Evolutionary conservation across 1,140 invertebrate genomes (phyloP), one percentile per base, ranked within the genome.

Genomic region (Sycophaga agraensis): DNA sequence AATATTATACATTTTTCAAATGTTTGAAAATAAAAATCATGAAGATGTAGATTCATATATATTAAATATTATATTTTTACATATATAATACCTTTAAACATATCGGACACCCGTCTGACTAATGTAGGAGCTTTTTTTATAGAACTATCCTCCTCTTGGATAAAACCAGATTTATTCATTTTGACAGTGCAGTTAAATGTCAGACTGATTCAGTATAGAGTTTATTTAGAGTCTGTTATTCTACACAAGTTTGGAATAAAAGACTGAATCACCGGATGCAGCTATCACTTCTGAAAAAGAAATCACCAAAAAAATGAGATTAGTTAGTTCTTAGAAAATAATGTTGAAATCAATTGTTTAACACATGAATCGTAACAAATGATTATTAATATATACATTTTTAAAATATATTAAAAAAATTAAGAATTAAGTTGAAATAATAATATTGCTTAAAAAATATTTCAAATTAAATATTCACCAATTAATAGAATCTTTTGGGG

Each of bases 71-170:
- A n/a, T n/a, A n/a, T n/a, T 39, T 55, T 4, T 11, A 51, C 9
- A 62, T 35, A 57, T 46, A 64, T 59, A 11, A 11, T 68, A 79
- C 78, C 77, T 68, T 74, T 79, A 24, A 80, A 70, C 70, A 78
- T 72, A 28, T 76, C 69, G 24, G 76, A 78, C 5, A 79, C 70
- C 40, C 75, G 70, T 64, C 76, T 69, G 1, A 70, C 74, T 14
- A 79, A 66, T 17, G 76, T 79, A 35, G 66, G 66, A 26, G 72
- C 73, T 26, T 71, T 67, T 42, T 71, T 66, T 2, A 73, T 24
- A 17, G 59, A 46, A 26, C 57, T 59, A 22, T 73, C 66, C 8
- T 68, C 59, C 14, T 65, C 57, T 34, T 76, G 56, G 21, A 43
- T 67, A 19, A 34, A 61, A 40, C 63, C 67, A 26, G 56, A 54